Conservation (phyloP, 2,888 invertebrate species). For the Morpho achilles region DNA sequence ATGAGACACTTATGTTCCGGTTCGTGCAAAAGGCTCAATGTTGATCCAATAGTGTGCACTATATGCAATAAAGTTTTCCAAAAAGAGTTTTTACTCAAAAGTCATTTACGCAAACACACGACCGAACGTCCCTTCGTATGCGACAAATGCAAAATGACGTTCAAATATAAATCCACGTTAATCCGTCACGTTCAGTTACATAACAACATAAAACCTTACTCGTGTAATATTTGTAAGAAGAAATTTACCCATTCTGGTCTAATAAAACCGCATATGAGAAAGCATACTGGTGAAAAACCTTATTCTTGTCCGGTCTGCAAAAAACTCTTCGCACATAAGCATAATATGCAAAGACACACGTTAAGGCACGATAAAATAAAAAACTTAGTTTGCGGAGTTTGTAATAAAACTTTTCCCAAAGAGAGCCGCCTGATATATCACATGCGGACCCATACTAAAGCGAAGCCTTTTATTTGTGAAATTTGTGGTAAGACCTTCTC, state of each 20-base stretch:
- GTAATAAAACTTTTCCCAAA: slow-evolving; percentile 52
- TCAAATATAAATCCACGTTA: slow-evolving; percentile 52
- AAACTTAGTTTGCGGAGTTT: slow-evolving; percentile 50
- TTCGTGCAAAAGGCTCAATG: slow-evolving; percentile 24
- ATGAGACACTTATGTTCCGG: slow-evolving; percentile 30
- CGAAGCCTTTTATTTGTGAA: slow-evolving; percentile 49
- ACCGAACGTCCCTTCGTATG: slow-evolving; percentile 34
- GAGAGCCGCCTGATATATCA: slow-evolving; percentile 58
- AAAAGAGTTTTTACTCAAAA: slow-evolving; percentile 34
- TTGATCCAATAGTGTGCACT: slow-evolving; percentile 29
- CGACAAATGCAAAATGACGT: slow-evolving; percentile 36
- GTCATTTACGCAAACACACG: slow-evolving; percentile 35
- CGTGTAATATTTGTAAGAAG: slow-evolving; percentile 41
- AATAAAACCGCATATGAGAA: slow-evolving; percentile 46
- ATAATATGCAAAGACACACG: slow-evolving; percentile 54
- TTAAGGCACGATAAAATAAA: slow-evolving; percentile 47
- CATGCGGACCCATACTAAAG: slow-evolving; percentile 50
- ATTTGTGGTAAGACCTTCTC: slow-evolving; percentile 53
- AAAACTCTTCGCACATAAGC: slow-evolving; percentile 52
- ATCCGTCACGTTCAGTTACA: slow-evolving; percentile 48
- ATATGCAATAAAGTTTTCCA: slow-evolving; percentile 36
- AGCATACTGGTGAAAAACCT: slow-evolving; percentile 49
- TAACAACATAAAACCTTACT: slow-evolving; percentile 36
- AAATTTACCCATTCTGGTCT: slow-evolving; percentile 36
- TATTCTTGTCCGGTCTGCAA: slow-evolving; percentile 44